These are phyloP conservation scores for Halcyon malimbica DNA, from an alignment of 2,113 vertebrate species.

Conservation along the genomic window DNA sequence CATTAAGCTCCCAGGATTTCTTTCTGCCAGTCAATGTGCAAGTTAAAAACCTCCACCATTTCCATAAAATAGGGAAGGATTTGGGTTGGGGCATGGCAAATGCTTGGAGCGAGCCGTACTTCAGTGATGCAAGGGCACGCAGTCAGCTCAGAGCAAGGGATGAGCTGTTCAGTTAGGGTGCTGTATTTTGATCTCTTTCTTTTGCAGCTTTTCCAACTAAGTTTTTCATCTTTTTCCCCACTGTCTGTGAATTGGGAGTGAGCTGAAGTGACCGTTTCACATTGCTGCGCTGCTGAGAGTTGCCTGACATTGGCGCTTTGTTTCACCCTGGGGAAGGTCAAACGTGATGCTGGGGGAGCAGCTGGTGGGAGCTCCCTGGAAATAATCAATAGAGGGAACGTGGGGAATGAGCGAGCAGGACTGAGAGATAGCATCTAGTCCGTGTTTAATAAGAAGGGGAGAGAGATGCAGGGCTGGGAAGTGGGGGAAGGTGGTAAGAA, in stretches of 20 bases:
- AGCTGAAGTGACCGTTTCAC: background rate
- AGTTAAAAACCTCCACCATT: background rate
- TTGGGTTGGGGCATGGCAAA: background rate
- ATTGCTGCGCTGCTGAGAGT: background rate
- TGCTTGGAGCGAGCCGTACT: background rate
- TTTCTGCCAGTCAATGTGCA: background rate
- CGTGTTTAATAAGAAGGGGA: constrained; percentile 31
- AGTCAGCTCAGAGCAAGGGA: background rate
- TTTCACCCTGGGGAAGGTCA: background rate
- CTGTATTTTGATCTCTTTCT: background rate
- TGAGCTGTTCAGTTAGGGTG: background rate
- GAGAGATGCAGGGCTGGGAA: background rate
- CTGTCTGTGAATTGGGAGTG: background rate
- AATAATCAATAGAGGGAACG: background rate
- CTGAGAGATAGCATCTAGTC: background rate
- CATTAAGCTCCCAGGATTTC: constrained; percentile 21
- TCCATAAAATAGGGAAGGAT: background rate
- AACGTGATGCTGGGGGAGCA: background rate
- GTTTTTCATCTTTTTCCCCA: background rate
- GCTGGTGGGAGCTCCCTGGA: background rate
- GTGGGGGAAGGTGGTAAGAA: background rate
- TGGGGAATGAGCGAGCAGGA: background rate
- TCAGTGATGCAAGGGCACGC: background rate
- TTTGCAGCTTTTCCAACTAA: background rate
- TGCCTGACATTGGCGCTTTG: constrained; percentile 15